Evolutionary conservation across 2,113 vertebrate species (phyloP).

Genomic region (Amazona guildingii): DNA sequence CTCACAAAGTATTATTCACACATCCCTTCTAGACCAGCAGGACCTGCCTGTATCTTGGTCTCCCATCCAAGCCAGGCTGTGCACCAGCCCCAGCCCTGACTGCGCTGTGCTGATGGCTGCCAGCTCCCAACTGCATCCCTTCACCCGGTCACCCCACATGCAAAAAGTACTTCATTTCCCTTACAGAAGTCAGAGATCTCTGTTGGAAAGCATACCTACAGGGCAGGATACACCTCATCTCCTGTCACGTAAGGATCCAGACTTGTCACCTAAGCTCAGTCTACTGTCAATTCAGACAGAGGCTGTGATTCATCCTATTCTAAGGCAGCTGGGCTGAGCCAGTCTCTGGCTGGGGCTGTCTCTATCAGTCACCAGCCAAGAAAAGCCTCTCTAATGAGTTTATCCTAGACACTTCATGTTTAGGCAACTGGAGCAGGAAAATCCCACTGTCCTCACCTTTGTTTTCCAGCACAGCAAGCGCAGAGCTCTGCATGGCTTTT

Average conservation of each 20-base stretch:
- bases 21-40: not conserved
- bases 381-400: slow-evolving; percentile 50
- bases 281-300: not conserved
- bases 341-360: not conserved
- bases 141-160: not conserved
- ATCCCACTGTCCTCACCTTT: not conserved
- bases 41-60: not conserved
- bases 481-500: not conserved
- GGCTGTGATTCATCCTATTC: not conserved
- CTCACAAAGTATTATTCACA: not conserved
- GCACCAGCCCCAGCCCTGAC: not conserved
- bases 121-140: not conserved
- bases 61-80: not conserved
- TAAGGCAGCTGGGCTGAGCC: slow-evolving; percentile 34
- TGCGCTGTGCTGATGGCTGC: not conserved
- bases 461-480: not conserved
- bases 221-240: not conserved
- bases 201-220: not conserved
- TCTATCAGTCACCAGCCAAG: not conserved
- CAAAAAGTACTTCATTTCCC: not conserved
- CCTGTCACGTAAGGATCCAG: not conserved
- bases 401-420: not conserved
- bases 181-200: not conserved
- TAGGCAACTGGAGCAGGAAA: not conserved
- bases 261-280: not conserved